Base-by-base conservation (phyloP, 1,140 invertebrate species). In the Micrasema longulum region DNA sequence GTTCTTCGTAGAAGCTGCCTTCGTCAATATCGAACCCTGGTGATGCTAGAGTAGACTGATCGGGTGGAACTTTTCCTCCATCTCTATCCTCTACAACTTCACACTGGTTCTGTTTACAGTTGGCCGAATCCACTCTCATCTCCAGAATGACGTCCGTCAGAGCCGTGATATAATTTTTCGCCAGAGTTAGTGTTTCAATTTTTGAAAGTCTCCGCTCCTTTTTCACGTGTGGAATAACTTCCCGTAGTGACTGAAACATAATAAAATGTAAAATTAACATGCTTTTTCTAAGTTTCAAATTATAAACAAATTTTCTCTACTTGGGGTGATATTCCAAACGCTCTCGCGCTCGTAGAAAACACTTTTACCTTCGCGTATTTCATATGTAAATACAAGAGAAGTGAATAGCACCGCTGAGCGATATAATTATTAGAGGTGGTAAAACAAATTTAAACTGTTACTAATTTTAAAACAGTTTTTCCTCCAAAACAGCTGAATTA, bases 91-190 rank as follows among this genome's bases (percentile, higher is more conserved):
- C 48, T n/a, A 20, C 20, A 10, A 38, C 60, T 55, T 71, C 62
- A 38, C 14, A 31, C 53, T 31, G 45, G 36, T 26, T 60, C 12
- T 53, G 47, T 41, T 48, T 53, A 23, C 43, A 41, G 18, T 41
- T 55, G 5, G 35, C 57, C n/a, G 47, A 45, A 7, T 71, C 55
- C 3, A 71, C 73, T 26, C 71, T 71, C 57, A 75, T 72, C 50
- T 72, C 63, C 7, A 75, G 85, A 73, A 95, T 93, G 71, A 94
- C 92, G 82, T 95, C 94, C 53, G 93, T 95, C 73, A 96, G 85
- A 23, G 94, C 94, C 88, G 94, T 94, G 79, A 95, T 95, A 82
- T 95, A 95, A 86, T 95, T 94, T 83, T 95, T 95, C 76, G 94
- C 94, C 79, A 95, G 82, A 12, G 93, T 95, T 14, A 95, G 82